Percentiles rank a stretch among this genome's conserved stretches.
Conservation (phyloP, 2,113 vertebrate genomes). For the Rhineura floridana region DNA sequence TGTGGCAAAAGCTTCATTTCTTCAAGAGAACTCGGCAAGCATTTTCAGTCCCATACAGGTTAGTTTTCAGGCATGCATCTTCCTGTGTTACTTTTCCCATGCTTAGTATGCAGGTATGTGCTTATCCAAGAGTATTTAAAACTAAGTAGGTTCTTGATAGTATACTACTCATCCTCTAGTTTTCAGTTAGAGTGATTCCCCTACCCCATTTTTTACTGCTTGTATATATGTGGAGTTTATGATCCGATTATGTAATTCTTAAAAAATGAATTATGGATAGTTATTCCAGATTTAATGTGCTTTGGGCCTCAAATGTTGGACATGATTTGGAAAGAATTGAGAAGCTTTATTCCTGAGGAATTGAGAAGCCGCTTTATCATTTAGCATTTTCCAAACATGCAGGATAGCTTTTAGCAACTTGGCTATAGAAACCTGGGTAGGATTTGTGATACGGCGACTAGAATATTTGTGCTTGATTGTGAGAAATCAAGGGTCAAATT, state of each 20-base stretch:
- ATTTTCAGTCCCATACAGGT: slow-evolving; percentile 95
- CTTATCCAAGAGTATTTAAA: background rate
- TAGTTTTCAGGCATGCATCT: slow-evolving; percentile 72
- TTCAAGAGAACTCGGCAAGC: slow-evolving; percentile 95
- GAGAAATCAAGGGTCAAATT: background rate
- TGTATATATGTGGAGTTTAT: background rate
- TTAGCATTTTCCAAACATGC: background rate
- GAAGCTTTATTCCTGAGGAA: background rate
- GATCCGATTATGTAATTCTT: background rate
- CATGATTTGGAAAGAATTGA: background rate
- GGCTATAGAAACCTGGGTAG: background rate
- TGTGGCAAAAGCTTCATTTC: slow-evolving; percentile 92
- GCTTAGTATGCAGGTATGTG: slow-evolving; percentile 50
- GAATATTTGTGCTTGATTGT: background rate
- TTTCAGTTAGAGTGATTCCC: background rate
- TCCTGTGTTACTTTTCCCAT: slow-evolving; percentile 55
- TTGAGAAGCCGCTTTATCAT: background rate
- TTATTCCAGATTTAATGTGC: background rate
- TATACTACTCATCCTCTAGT: background rate
- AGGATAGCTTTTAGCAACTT: background rate
- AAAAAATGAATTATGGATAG: background rate
- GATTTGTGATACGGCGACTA: background rate
- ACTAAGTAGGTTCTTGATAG: background rate
- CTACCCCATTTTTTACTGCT: background rate
- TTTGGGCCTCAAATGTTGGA: background rate